phyloP scores from a whole-genome alignment of 2,888 invertebrate genomes.

The Pyrgus malvae region DNA sequence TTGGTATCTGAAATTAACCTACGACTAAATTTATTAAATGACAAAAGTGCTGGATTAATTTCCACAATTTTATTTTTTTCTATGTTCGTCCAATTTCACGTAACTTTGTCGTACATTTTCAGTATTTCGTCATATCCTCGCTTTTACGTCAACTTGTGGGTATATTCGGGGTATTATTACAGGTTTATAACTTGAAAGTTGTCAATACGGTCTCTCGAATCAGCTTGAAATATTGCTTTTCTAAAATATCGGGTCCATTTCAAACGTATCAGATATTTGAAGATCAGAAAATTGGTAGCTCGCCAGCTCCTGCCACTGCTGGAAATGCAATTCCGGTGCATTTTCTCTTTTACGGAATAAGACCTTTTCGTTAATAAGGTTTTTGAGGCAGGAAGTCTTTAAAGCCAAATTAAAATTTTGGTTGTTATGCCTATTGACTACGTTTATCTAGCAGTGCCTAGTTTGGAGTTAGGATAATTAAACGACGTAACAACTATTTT shows the following conservation, averaged over 20 bases:
- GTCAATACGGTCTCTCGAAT: conserved; percentile 14
- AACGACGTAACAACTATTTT: too few relatives aligned
- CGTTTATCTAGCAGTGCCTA: too few relatives aligned
- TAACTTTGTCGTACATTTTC: too few relatives aligned
- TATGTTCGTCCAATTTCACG: too few relatives aligned
- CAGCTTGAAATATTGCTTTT: conserved; percentile 14
- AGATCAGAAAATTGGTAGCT: conserved; percentile 20
- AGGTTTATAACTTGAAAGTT: conserved; percentile 9
- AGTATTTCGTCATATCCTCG: too few relatives aligned
- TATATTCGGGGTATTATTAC: not conserved
- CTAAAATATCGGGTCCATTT: conserved; percentile 18
- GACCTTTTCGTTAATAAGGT: not conserved
- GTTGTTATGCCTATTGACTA: too few relatives aligned
- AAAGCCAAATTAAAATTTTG: not conserved
- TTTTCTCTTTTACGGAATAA: conserved; percentile 1
- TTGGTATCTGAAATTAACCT: too few relatives aligned
- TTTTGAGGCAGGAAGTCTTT: not conserved
- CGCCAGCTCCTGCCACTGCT: conserved; percentile 15
- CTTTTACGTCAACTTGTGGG: not conserved
- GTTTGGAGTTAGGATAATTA: too few relatives aligned
- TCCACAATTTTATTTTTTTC: too few relatives aligned
- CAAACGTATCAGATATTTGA: conserved; percentile 22
- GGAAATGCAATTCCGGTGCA: conserved; percentile 1
- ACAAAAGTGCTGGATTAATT: too few relatives aligned
- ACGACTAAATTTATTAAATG: too few relatives aligned